These are phyloP conservation scores for Athrips mouffetella DNA, from an alignment of 2,888 invertebrate species.

Conservation along the genomic window DNA sequence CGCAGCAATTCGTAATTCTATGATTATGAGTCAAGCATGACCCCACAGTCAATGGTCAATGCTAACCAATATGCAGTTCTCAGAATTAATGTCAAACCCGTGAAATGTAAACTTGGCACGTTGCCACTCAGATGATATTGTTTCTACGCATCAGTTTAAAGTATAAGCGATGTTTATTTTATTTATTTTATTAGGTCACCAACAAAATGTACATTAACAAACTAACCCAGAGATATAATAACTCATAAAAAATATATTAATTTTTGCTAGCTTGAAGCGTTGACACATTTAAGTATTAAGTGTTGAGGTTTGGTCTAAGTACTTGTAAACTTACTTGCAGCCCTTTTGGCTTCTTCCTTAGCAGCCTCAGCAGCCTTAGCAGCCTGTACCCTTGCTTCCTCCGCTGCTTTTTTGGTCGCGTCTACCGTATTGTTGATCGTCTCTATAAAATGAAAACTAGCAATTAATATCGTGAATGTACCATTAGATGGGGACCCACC, in stretches of 20 bases:
- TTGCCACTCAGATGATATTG: neutral
- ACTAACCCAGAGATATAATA: too few species aligned
- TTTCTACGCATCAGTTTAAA: conserved; percentile 1
- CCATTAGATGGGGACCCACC: neutral
- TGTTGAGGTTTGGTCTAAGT: neutral
- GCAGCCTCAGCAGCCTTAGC: conserved; percentile 61
- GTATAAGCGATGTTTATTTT: too few species aligned
- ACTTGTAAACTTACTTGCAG: conserved; percentile 67
- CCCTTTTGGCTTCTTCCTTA: conserved; percentile 62
- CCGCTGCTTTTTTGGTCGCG: conserved; percentile 66
- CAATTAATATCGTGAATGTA: neutral
- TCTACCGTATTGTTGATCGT: conserved; percentile 65
- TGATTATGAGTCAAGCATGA: too few species aligned
- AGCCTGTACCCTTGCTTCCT: conserved; percentile 52
- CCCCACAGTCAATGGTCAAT: too few species aligned
- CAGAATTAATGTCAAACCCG: too few species aligned
- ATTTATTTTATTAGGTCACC: too few species aligned
- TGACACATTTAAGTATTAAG: too few species aligned
- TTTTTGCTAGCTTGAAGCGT: too few species aligned
- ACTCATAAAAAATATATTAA: too few species aligned
- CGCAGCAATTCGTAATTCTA: too few species aligned
- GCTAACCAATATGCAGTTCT: too few species aligned
- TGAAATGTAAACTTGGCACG: neutral
- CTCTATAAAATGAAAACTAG: conserved; percentile 39
- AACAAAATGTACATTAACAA: too few species aligned